Evolutionary conservation across 2,888 invertebrate species (phyloP), one percentile per base, ranked within the genome.

Genomic region (Leptothorax acervorum): DNA sequence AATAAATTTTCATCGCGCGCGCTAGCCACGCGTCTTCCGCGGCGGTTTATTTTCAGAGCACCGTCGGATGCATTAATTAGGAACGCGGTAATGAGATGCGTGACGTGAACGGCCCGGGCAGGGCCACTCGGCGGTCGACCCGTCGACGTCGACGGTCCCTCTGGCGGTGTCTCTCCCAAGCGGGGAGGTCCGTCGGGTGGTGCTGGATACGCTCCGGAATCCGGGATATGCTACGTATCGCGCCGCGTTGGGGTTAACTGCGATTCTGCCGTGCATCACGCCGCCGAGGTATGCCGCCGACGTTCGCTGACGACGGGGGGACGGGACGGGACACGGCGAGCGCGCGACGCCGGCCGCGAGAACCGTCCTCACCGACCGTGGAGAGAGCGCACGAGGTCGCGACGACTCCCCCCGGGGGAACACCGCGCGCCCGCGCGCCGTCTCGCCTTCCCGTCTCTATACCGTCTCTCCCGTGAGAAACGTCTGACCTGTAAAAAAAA

Each of bases 241-340:
- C 28, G 66, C 39, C 82, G 55, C 87, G 83, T 90, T 90, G 86
- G 90, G 86, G 87, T 86, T 90, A 85, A 86, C 83, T 85, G 71
- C 79, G 87, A 87, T 84, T 90, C 85, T 82, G 78, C 74, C 57
- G 84, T 63, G 70, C 78, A 82, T 66, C 79, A 82, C 82, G 83
- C 82, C 85, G 85, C 53, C 85, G 70, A 87, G 86, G 75, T 88
- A 87, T 48, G 51, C 60, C 39, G 42, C 42, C 31, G 55, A 66
- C 3, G 35, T 71, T 65, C 39, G 51, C 23, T 18, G 12, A 12
- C 39, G 42, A 42, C 42, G 42, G 85, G 70, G 6, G 28, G 31
- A 42, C 6, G 6, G 28, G 31, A 42, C 6, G 28, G 55, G 66
- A 31, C 12, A 12, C 15, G 42, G 31, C 53, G 42, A 55, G 18